These are phyloP conservation scores for Prunella fulvescens DNA, from an alignment of 2,113 vertebrate genomes.

Conservation along the genomic window DNA sequence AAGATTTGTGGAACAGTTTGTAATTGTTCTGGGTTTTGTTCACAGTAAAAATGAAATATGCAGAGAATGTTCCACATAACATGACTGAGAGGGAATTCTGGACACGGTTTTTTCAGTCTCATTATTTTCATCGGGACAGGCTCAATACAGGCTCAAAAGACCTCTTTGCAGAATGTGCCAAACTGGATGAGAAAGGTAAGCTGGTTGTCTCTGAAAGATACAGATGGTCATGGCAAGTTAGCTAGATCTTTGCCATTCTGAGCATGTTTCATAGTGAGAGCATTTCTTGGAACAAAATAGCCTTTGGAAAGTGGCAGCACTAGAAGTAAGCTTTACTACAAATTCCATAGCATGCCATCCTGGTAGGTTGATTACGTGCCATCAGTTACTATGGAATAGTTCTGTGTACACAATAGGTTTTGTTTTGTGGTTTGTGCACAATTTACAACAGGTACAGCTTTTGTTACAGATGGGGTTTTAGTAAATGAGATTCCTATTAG, in stretches of 20 bases:
- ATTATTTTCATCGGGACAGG: slow-evolving; percentile 98
- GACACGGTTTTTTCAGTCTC: slow-evolving; percentile 98
- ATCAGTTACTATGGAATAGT: neutral
- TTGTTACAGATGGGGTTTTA: neutral
- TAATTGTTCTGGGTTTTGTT: slow-evolving; percentile 12
- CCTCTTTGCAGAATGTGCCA: slow-evolving; percentile 97
- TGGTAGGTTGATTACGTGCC: neutral
- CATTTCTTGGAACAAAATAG: neutral
- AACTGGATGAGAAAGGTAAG: slow-evolving; percentile 94
- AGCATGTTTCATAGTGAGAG: neutral
- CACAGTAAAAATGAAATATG: slow-evolving; percentile 96
- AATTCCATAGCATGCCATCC: neutral
- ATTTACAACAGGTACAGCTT: neutral
- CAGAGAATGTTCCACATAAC: slow-evolving; percentile 95
- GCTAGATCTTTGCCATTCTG: neutral
- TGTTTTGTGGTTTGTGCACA: neutral
- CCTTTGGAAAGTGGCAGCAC: neutral
- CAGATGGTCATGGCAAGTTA: neutral
- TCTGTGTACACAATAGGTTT: neutral
- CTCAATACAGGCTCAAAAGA: slow-evolving; percentile 94
- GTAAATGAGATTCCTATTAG: neutral
- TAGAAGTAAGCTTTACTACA: neutral
- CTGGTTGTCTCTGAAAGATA: neutral
- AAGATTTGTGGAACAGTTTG: neutral
- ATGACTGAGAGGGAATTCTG: slow-evolving; percentile 98